These are phyloP conservation scores for Bubalus kerabau DNA, from an alignment of 2,113 vertebrate species.

Conservation along the genomic window DNA sequence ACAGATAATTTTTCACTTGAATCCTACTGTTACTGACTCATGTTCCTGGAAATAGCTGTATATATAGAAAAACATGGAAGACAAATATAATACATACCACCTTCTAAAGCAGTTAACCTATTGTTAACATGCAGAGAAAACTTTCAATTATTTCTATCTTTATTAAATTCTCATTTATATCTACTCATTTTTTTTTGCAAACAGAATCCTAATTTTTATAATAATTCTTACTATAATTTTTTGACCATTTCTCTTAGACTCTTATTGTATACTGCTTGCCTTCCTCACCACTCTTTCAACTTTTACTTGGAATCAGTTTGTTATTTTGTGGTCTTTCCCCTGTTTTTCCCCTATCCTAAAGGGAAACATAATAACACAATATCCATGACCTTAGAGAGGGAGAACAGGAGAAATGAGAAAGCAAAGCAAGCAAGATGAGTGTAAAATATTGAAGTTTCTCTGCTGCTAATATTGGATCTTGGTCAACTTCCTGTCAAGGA, in stretches of 20 bases:
- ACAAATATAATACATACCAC: not conserved
- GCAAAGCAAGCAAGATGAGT: not conserved
- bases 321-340: not conserved
- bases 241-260: not conserved
- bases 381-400: not conserved
- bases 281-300: not conserved
- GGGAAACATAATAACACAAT: not conserved
- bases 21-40: conserved; percentile 16
- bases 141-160: not conserved
- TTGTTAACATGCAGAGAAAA: not conserved
- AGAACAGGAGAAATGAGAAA: not conserved
- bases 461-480: not conserved
- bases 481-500: not conserved
- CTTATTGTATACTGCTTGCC: not conserved
- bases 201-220: not conserved
- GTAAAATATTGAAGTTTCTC: not conserved
- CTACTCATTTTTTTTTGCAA: not conserved
- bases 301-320: not conserved
- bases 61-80: not conserved
- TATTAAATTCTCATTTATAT: not conserved
- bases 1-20: conserved; percentile 47
- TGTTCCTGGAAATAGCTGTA: conserved; percentile 23
- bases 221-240: not conserved
- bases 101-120: conserved; percentile 16
- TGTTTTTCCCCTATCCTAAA: not conserved